A percentile compares a stretch with the other conserved stretches of the same genome.
phyloP scores from a whole-genome alignment of 1,140 invertebrate species.

The Ips typographus region DNA sequence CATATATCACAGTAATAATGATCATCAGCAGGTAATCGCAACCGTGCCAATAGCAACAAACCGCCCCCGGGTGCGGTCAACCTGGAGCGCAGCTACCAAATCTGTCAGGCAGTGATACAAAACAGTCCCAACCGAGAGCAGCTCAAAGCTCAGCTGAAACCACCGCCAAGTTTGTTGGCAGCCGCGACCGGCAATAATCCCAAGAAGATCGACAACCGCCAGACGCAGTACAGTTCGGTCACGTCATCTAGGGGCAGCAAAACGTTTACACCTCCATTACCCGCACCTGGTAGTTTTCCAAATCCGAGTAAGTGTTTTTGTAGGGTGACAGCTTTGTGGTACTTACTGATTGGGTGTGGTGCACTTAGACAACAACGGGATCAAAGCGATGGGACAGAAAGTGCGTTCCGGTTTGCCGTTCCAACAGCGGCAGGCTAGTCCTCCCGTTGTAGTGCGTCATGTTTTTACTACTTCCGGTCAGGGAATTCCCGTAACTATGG shows the following conservation, averaged over 20 bases:
- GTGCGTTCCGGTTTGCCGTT: conserved; percentile 40
- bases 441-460: conserved; percentile 60
- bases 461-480: conserved; percentile 58
- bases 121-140: conserved; percentile 88
- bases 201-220: conserved; percentile 44
- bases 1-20: not conserved
- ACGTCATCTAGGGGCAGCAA: conserved; percentile 48
- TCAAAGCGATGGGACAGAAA: conserved; percentile 46
- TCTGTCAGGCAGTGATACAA: conserved; percentile 93
- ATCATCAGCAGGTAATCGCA: conserved; percentile 42
- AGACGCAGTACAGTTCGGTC: conserved; percentile 44
- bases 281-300: conserved; percentile 46
- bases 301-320: conserved; percentile 37
- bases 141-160: conserved; percentile 79
- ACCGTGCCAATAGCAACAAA: conserved; percentile 62
- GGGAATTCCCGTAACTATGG: conserved; percentile 59
- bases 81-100: conserved; percentile 91
- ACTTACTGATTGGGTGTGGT: not conserved
- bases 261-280: conserved; percentile 52
- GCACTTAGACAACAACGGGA: conserved; percentile 44
- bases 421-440: conserved; percentile 50
- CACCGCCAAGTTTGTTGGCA: conserved; percentile 73
- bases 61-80: conserved; percentile 86
- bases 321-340: not conserved
- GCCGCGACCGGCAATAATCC: conserved; percentile 49